Base-by-base conservation (phyloP, 2,888 invertebrate genomes). In the Ditylenchus weischeri region DNA sequence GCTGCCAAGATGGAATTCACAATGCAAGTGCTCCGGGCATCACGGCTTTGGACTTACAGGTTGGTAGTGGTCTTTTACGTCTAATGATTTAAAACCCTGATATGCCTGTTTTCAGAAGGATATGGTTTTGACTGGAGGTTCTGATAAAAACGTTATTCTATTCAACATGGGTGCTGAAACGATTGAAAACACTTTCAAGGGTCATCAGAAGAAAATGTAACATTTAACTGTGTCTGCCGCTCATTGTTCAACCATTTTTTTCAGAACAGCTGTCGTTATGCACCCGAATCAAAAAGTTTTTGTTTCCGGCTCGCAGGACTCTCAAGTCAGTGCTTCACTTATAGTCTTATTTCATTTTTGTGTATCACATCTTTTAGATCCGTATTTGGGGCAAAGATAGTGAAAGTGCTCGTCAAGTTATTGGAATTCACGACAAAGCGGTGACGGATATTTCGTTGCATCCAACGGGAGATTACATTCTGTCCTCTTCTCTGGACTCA, bases 101-200 rank as follows among this genome's bases (percentile, higher is more conserved):
- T 43, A 13, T 43, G 8, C 43, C 35, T 43, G 18, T 60, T 70
- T 58, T 23, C 47, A 75, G 72, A 63, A 66, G 21, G 64, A 59
- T 23, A 36, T 74, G 49, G 58, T 63, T 15, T 65, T 79, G 65
- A 68, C 78, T 78, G 96, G 98, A 66, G 98, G 98, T 75, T 93
- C 93, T 84, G 98, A 99, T 86, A 92, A 93, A 85, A 92, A 91
- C 86, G 96, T 95, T 0, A 93, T 94, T 0, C 92, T 99, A 51
- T 99, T 96, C 86, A 94, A 98, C 86, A 93, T 93, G 86, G 93
- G 94, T 83, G 93, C 92, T 0, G 95, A 96, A 85, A 94, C 96
- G 86, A 90, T 93, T 50, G 90, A 92, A 65, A 90, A 92, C 66
- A 90, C 92, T 75, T 87, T 94, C 54, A 93, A 93, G 85, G 92